phyloP scores from a whole-genome alignment of 2,888 invertebrate genomes.

The Eutolmus rufibarbis region DNA sequence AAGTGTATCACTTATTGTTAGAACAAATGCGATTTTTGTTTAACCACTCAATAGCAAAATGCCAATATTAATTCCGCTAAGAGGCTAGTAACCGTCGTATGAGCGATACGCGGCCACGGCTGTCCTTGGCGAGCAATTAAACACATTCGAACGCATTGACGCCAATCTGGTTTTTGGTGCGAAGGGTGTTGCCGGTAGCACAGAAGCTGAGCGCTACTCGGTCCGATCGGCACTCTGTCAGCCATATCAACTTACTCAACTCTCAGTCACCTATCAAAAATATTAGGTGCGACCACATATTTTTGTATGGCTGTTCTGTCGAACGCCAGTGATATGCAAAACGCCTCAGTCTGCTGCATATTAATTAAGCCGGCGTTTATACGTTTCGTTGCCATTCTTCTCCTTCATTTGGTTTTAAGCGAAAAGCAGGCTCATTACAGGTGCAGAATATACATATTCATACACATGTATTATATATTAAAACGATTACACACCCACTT shows the following conservation, averaged over 20 bases:
- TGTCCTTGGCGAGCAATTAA: constrained; percentile 14
- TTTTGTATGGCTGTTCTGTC: background rate
- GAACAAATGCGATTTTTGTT: background rate
- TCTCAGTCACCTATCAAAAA: constrained; percentile 7
- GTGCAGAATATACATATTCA: background rate
- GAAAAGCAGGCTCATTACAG: background rate
- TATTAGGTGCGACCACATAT: constrained; percentile 23
- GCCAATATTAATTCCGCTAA: background rate
- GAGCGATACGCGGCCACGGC: background rate
- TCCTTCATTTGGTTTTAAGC: background rate
- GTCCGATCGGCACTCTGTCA: background rate
- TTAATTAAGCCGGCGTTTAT: constrained; percentile 20
- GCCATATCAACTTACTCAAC: background rate
- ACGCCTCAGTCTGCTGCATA: background rate
- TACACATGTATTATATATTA: background rate
- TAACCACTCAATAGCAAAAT: background rate
- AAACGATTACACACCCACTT: background rate
- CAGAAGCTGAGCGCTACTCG: background rate
- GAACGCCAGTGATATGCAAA: constrained; percentile 12
- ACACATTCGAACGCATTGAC: background rate
- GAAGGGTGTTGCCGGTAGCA: constrained; percentile 11
- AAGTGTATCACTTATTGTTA: background rate
- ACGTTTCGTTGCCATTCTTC: background rate
- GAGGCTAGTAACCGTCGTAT: background rate
- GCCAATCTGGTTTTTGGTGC: constrained; percentile 5